These are phyloP conservation scores for Heterocephalus glaber DNA, from an alignment of 2,113 vertebrate genomes.

Conservation along the genomic window DNA sequence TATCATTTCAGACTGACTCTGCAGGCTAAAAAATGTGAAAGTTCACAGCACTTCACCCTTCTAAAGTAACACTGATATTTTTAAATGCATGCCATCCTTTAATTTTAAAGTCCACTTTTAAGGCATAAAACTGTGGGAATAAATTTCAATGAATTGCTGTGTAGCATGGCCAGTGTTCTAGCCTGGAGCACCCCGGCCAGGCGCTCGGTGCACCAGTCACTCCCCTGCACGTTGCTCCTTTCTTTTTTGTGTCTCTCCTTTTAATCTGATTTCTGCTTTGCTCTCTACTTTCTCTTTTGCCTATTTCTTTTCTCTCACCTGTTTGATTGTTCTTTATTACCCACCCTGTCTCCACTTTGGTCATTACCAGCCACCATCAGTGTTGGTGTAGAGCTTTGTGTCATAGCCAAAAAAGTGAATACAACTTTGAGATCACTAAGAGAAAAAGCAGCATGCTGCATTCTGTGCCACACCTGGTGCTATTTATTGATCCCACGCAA, in stretches of 20 bases:
- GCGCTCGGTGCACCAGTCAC: fast-evolving
- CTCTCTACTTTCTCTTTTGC: background rate
- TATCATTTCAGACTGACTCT: background rate
- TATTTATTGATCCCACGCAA: fast-evolving
- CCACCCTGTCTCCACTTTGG: background rate
- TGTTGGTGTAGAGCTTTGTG: background rate
- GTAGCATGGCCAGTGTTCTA: background rate
- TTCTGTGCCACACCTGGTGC: background rate
- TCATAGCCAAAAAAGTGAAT: background rate
- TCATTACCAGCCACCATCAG: background rate
- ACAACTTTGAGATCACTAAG: background rate
- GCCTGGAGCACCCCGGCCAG: fast-evolving
- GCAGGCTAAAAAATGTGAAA: background rate
- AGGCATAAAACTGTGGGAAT: background rate
- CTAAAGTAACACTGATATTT: background rate
- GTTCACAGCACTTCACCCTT: background rate
- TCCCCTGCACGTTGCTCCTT: background rate
- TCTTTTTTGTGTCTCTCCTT: background rate
- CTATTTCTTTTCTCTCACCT: background rate
- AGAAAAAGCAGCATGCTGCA: background rate
- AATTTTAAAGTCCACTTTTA: conserved; percentile 16
- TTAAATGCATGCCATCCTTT: background rate
- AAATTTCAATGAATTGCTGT: background rate
- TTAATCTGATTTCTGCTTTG: background rate
- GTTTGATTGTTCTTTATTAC: background rate